Conservation (phyloP, 2,888 invertebrate genomes). For the Thyatira batis region DNA sequence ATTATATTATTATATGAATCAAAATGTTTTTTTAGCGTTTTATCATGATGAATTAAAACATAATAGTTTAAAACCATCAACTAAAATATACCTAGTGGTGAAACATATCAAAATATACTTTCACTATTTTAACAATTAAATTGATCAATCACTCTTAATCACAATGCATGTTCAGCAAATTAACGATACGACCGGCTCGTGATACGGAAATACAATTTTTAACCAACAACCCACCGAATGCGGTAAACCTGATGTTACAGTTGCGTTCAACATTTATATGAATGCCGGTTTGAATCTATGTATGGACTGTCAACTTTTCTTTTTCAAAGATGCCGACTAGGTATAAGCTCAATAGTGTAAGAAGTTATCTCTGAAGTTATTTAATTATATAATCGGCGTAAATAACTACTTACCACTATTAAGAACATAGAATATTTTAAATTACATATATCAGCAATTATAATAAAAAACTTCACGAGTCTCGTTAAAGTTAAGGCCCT, state of each 20-base stretch:
- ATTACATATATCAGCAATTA: too few species aligned
- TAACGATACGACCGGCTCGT: slow-evolving; percentile 16
- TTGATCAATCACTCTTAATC: slow-evolving; percentile 25
- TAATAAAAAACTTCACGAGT: background rate
- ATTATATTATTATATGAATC: too few species aligned
- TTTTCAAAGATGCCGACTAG: too few species aligned
- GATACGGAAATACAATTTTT: slow-evolving; percentile 34
- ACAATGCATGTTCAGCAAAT: slow-evolving; percentile 15
- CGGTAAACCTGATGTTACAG: slow-evolving; percentile 43
- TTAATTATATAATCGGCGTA: too few species aligned
- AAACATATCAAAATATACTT: background rate
- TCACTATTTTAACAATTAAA: background rate
- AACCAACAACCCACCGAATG: slow-evolving; percentile 37
- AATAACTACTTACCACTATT: too few species aligned
- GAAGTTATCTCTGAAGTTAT: too few species aligned
- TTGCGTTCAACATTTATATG: slow-evolving; percentile 40
- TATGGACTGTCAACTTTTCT: background rate
- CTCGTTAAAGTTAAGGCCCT: slow-evolving; percentile 23
- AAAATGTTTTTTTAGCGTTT: too few species aligned
- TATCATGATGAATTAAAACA: too few species aligned
- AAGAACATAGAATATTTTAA: background rate
- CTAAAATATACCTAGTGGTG: too few species aligned
- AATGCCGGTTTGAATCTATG: slow-evolving; percentile 3
- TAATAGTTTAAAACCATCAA: too few species aligned
- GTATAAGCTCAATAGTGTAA: too few species aligned